Conservation (phyloP, 53 echinoderm and acorn worm genomes). For the Echinometra lucunter region DNA sequence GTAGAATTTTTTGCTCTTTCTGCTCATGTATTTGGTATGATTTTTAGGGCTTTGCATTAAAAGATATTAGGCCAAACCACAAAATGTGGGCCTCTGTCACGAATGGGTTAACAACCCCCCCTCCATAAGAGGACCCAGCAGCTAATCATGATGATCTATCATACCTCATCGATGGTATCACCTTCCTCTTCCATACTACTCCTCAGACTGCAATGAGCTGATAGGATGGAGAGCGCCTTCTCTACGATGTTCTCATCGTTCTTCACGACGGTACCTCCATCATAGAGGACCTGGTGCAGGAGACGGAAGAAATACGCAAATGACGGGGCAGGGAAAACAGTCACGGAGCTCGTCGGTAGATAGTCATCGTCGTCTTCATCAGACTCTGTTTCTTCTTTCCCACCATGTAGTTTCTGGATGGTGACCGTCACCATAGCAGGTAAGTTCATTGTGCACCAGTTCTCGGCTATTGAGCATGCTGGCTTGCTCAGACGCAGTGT, state of each 20-base stretch:
- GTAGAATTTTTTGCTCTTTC: too few relatives aligned
- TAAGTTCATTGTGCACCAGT: slow-evolving; percentile 82
- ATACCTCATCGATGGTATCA: slow-evolving; percentile 86
- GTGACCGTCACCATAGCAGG: slow-evolving; percentile 76
- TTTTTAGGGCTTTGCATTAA: too few relatives aligned
- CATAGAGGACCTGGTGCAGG: slow-evolving; percentile 77
- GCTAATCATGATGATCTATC: too few relatives aligned
- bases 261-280: slow-evolving; percentile 79
- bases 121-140: too few relatives aligned
- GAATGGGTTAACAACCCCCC: too few relatives aligned
- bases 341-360: background rate
- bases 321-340: slow-evolving; percentile 78
- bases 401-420: slow-evolving; percentile 72
- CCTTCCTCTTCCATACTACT: slow-evolving; percentile 69
- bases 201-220: slow-evolving; percentile 81
- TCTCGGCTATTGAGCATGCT: slow-evolving; percentile 67
- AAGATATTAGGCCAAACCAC: too few relatives aligned
- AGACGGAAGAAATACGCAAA: slow-evolving; percentile 92
- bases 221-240: slow-evolving; percentile 82
- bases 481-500: slow-evolving; percentile 82
- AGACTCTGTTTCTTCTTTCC: slow-evolving; percentile 27
- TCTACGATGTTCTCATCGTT: slow-evolving; percentile 77
- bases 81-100: too few relatives aligned
- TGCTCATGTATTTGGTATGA: too few relatives aligned
- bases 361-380: slow-evolving; percentile 74